Evolutionary conservation across 2,888 invertebrate species (phyloP).

Genomic region (Aphidius colemani): DNA sequence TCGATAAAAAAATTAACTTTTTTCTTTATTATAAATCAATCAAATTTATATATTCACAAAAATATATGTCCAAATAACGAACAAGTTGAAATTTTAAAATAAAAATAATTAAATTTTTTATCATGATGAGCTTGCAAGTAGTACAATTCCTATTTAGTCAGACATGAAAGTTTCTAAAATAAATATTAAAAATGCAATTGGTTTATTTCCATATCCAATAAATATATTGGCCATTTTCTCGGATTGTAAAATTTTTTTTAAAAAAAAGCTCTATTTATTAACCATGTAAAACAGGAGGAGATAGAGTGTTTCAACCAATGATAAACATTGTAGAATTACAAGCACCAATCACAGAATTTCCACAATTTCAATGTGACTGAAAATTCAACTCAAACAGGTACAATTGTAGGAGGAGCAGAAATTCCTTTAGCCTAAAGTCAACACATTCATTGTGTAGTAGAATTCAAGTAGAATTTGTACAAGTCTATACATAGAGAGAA

Average conservation of each 20-base stretch:
- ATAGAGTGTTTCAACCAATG: conserved; percentile 40
- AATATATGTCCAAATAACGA: no score
- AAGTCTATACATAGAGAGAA: conserved; percentile 27
- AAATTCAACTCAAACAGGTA: conserved; percentile 13
- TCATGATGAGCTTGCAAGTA: not conserved
- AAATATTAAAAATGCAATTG: no score
- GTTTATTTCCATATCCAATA: no score
- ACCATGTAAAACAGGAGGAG: conserved; percentile 20
- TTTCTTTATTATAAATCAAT: not conserved
- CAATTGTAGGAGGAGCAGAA: conserved; percentile 28
- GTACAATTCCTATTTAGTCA: conserved; percentile 12
- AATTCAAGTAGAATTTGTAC: conserved; percentile 32
- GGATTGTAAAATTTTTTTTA: not conserved
- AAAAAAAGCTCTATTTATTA: conserved; percentile 13
- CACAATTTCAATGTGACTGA: conserved; percentile 51
- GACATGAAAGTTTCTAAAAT: not conserved
- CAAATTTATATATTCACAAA: not conserved
- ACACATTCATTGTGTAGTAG: conserved; percentile 8
- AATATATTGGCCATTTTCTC: not conserved
- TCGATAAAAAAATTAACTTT: not conserved
- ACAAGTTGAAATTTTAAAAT: no score
- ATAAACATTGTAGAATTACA: conserved; percentile 28
- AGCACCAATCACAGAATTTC: conserved; percentile 52
- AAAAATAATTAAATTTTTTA: no score
- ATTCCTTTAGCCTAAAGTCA: conserved; percentile 17